Conservation (phyloP, 2,113 vertebrate genomes). For the Merops nubicus region DNA sequence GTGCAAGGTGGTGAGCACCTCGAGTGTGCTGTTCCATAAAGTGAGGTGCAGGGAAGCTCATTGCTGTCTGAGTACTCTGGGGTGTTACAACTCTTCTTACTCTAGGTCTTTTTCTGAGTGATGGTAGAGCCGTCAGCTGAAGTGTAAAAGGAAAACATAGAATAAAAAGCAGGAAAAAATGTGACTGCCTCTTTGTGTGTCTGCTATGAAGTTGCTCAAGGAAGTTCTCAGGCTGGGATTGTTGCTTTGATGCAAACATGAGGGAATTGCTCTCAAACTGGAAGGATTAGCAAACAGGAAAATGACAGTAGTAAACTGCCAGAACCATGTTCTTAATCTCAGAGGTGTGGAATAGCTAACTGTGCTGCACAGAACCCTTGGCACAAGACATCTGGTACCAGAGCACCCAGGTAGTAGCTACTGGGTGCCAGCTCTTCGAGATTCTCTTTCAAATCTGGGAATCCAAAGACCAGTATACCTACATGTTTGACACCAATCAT, state of each 20-base stretch:
- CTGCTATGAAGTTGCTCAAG: not conserved
- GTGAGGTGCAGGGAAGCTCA: not conserved
- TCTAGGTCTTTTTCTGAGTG: not conserved
- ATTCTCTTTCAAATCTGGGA: not conserved
- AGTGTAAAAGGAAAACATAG: not conserved
- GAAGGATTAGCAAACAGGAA: not conserved
- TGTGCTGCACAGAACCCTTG: not conserved
- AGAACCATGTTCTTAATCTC: not conserved
- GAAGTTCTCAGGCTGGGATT: not conserved
- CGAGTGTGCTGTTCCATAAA: not conserved
- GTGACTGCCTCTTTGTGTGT: accelerated
- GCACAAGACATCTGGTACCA: not conserved
- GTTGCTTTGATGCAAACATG: not conserved
- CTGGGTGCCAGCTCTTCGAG: not conserved
- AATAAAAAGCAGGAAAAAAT: not conserved
- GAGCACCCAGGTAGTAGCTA: not conserved
- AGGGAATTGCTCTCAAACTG: not conserved
- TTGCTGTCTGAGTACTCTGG: not conserved
- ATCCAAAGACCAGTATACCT: not conserved
- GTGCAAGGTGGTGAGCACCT: not conserved
- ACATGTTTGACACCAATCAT: too few relatives aligned
- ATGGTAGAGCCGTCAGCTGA: not conserved
- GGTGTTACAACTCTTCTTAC: not conserved
- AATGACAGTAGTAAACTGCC: not conserved
- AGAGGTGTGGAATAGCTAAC: not conserved